Evolutionary conservation across 2,797 vertebrate species (phyloP).

Genomic region (Champsocephalus gunnari): DNA sequence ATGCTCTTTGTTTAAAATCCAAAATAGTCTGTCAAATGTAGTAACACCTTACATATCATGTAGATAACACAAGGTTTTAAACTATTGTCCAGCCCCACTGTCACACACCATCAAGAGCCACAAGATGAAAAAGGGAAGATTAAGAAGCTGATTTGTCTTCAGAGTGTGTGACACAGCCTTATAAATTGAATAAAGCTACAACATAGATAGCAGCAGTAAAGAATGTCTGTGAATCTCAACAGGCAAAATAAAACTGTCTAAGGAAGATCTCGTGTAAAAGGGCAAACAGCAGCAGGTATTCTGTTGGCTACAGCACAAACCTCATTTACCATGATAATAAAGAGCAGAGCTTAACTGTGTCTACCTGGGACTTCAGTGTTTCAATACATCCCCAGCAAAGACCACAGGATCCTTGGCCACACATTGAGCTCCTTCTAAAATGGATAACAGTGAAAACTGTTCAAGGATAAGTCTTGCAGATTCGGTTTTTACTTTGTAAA

Average conservation of each 20-base stretch:
- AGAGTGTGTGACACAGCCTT: background rate
- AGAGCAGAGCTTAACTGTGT: background rate
- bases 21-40: background rate
- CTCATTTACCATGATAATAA: conserved; percentile 34
- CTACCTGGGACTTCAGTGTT: background rate
- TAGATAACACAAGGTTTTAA: too few species aligned
- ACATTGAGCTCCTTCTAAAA: background rate
- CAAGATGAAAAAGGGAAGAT: background rate
- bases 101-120: background rate
- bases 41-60: too few species aligned
- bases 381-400: conserved; percentile 17
- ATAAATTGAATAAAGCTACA: conserved; percentile 9
- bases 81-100: too few species aligned
- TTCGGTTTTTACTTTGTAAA: background rate
- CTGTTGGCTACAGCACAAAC: background rate
- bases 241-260: conserved; percentile 28
- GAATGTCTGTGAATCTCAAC: conserved; percentile 6
- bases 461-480: background rate
- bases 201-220: conserved; percentile 8
- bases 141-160: conserved; percentile 4
- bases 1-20: background rate
- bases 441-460: conserved; percentile 3
- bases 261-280: background rate
- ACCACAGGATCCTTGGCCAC: background rate
- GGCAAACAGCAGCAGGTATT: conserved; percentile 4